These are phyloP conservation scores for Sericinus montela DNA, from an alignment of 2,888 invertebrate genomes.

Conservation along the genomic window DNA sequence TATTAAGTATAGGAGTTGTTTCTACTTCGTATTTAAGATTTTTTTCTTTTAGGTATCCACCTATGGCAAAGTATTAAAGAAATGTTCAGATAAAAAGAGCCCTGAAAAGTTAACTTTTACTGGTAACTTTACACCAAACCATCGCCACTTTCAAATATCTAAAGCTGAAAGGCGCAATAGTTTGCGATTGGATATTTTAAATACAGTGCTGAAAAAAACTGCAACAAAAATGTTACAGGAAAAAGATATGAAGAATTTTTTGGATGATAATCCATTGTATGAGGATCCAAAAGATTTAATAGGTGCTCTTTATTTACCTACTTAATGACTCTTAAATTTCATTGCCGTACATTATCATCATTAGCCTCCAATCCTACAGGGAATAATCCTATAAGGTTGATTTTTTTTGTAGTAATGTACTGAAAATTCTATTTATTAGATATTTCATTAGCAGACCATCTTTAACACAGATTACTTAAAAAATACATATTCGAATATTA, in stretches of 20 bases:
- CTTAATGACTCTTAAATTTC: no score
- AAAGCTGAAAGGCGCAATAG: constrained; percentile 40
- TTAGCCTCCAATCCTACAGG: no score
- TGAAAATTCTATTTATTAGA: no score
- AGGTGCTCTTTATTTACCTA: constrained; percentile 30
- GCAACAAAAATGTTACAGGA: constrained; percentile 43
- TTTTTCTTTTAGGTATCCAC: constrained; percentile 22
- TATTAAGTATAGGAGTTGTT: no score
- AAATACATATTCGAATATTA: no score
- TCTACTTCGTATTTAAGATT: no score
- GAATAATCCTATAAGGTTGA: no score
- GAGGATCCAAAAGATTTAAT: constrained; percentile 69
- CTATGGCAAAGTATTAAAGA: constrained; percentile 38
- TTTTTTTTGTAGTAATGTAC: no score
- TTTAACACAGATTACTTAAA: no score
- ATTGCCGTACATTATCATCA: no score
- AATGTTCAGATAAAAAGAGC: constrained; percentile 22
- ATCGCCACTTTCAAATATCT: constrained; percentile 45
- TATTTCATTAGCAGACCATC: no score
- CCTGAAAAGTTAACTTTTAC: constrained; percentile 48
- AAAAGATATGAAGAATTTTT: constrained; percentile 26
- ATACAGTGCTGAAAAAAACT: constrained; percentile 51
- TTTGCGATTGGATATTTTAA: constrained; percentile 56
- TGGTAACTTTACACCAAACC: constrained; percentile 52
- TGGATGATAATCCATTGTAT: constrained; percentile 55